Conservation (phyloP, 2,888 invertebrate species). For the Callyntrura sp. region DNA sequence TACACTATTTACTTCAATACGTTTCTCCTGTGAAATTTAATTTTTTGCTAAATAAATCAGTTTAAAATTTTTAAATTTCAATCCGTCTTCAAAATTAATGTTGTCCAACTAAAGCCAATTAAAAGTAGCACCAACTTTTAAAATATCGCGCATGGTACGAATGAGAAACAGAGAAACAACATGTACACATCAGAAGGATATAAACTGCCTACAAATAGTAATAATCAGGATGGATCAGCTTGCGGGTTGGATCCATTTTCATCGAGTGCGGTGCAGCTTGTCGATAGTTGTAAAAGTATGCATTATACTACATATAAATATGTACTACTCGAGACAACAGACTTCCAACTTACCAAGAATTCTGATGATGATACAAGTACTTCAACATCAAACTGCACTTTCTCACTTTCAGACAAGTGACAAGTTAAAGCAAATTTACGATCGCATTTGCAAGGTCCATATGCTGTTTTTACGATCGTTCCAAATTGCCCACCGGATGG, state of each 20-base stretch:
- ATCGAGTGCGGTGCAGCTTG: neutral
- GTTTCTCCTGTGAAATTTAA: no score
- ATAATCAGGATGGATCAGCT: neutral
- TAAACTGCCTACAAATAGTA: no score
- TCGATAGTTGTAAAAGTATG: neutral
- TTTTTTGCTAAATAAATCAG: no score
- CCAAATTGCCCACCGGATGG: slow-evolving; percentile 78
- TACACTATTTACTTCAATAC: no score
- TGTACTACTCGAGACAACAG: neutral
- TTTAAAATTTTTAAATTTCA: no score
- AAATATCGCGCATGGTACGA: no score
- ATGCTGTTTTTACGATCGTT: slow-evolving; percentile 80
- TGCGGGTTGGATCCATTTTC: neutral
- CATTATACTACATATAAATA: neutral
- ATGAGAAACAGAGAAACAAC: no score
- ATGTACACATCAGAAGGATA: no score
- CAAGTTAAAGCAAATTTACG: slow-evolving; percentile 78
- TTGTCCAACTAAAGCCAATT: no score
- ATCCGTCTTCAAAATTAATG: no score
- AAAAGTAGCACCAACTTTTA: no score
- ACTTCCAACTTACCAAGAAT: slow-evolving; percentile 74
- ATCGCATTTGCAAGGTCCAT: slow-evolving; percentile 80
- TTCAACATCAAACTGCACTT: slow-evolving; percentile 80
- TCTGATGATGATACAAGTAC: slow-evolving; percentile 78
- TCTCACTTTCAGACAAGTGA: slow-evolving; percentile 78